Evolutionary conservation across 1,140 invertebrate genomes (phyloP).

Genomic region (Cepaea nemoralis): DNA sequence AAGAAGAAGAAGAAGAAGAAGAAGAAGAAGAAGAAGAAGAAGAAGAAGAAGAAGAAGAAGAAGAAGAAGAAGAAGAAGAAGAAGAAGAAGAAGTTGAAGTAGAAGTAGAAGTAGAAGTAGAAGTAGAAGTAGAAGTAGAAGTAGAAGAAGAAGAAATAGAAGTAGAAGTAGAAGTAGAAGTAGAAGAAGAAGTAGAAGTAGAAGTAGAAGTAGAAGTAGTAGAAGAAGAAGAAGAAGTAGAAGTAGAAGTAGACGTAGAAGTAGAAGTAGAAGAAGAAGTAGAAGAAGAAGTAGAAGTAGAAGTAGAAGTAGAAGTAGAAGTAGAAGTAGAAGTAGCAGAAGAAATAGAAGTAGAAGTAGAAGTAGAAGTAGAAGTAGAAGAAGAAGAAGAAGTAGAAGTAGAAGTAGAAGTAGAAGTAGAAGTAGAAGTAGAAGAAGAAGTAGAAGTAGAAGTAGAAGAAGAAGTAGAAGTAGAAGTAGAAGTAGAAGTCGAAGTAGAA

Average conservation of each 20-base stretch:
- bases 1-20: conserved; percentile 88
- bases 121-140: not conserved
- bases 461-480: not conserved
- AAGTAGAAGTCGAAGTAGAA: not conserved
- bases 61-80: too few species aligned
- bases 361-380: not conserved
- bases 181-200: not conserved
- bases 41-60: too few species aligned
- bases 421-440: not conserved
- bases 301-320: not conserved
- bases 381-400: not conserved
- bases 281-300: not conserved
- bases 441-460: not conserved
- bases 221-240: not conserved
- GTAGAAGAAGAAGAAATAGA: not conserved
- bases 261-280: not conserved
- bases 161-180: not conserved
- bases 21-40: conserved; percentile 66
- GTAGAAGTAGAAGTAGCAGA: not conserved
- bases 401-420: not conserved
- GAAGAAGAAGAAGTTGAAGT: too few species aligned
- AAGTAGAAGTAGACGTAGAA: not conserved
- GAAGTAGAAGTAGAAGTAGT: not conserved
- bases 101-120: not conserved
- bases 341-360: not conserved